phyloP scores from a whole-genome alignment of 1,140 invertebrate species.

The Carcinoscorpius rotundicauda region DNA sequence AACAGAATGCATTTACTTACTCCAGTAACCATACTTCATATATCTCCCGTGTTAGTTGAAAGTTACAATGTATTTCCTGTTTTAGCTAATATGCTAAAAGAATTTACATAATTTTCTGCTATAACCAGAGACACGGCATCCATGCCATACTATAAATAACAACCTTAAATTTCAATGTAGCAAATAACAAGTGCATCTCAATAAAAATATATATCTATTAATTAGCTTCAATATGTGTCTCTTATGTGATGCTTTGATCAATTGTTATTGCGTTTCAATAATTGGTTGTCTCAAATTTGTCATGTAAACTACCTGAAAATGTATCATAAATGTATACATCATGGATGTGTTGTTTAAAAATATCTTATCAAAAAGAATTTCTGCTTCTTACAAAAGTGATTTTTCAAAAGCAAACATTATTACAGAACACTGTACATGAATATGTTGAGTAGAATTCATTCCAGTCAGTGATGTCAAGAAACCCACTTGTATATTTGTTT shows the following conservation, averaged over 20 bases:
- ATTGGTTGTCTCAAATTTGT: not conserved
- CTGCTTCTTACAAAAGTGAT: no score
- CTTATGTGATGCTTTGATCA: not conserved
- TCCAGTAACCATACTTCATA: slow-evolving; percentile 25
- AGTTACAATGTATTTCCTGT: slow-evolving; percentile 89
- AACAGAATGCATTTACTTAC: slow-evolving; percentile 7
- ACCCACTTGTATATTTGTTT: no score
- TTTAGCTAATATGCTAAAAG: slow-evolving; percentile 85
- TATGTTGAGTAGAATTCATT: no score
- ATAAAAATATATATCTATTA: no score
- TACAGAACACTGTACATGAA: no score
- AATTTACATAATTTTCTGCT: slow-evolving; percentile 88
- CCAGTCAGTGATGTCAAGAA: no score
- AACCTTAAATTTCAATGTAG: not conserved
- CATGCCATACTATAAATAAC: slow-evolving; percentile 46
- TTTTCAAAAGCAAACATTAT: no score
- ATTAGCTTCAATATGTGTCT: no score
- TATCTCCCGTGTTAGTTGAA: slow-evolving; percentile 74
- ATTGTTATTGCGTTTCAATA: not conserved
- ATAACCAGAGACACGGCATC: slow-evolving; percentile 86
- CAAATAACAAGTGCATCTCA: no score
- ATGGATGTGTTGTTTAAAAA: no score
- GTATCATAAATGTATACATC: no score
- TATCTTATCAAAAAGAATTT: no score
- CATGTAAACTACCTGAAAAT: slow-evolving; percentile 2